These are phyloP conservation scores for Neomonachus schauinslandi DNA, from an alignment of 2,113 vertebrate genomes.

Conservation along the genomic window DNA sequence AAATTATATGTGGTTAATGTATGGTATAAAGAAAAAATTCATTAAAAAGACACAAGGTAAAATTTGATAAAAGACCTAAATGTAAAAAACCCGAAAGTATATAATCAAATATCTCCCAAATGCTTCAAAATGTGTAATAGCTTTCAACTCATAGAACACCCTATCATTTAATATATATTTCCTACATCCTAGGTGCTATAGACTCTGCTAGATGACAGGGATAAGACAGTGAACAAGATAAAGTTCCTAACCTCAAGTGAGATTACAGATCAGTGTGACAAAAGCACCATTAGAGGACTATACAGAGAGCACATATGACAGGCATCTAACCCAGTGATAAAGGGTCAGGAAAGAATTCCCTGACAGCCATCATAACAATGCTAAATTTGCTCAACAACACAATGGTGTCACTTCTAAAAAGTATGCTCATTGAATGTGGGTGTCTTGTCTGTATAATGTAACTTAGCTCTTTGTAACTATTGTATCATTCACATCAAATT, in stretches of 20 bases:
- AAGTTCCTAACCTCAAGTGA: neutral
- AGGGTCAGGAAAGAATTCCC: neutral
- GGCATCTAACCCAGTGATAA: neutral
- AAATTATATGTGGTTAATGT: neutral
- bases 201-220: neutral
- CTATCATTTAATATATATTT: conserved; percentile 10
- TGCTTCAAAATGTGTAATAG: neutral
- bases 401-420: neutral
- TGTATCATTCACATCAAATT: neutral
- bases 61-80: neutral
- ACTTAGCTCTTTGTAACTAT: neutral
- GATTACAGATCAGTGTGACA: neutral
- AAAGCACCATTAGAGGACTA: neutral
- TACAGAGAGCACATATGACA: neutral
- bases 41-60: neutral
- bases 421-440: neutral
- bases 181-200: neutral
- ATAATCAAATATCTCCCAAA: neutral
- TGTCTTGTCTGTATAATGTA: neutral
- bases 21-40: neutral
- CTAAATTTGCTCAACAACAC: neutral
- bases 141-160: neutral
- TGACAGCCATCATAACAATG: neutral
- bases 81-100: neutral
- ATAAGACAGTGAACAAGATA: neutral